Evolutionary conservation across 2,113 vertebrate species (phyloP).

Genomic region (Misgurnus anguillicaudatus): DNA sequence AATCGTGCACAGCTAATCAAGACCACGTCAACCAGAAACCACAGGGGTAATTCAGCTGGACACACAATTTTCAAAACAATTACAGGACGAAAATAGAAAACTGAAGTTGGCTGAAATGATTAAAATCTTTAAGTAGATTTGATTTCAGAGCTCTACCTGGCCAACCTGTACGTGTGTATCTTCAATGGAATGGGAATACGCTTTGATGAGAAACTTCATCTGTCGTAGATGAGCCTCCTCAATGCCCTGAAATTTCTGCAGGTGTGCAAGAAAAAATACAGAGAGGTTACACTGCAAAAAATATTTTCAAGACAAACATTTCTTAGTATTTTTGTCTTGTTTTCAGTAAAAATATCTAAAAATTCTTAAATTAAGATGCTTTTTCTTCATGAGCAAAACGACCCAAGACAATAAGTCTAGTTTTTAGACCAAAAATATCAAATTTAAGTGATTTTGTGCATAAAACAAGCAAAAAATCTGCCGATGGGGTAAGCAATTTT

Average conservation of each 20-base stretch:
- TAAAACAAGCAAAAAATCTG: no score
- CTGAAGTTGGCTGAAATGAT: neutral
- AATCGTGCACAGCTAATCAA: neutral
- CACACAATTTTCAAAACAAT: neutral
- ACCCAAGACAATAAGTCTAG: no score
- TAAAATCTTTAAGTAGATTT: neutral
- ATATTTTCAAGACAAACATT: no score
- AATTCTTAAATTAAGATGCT: no score
- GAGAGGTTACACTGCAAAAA: no score
- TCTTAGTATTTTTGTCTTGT: no score
- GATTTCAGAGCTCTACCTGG: conserved; percentile 74
- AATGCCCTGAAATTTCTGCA: conserved; percentile 89
- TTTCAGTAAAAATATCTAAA: no score
- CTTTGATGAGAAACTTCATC: conserved; percentile 90
- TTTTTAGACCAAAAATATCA: no score
- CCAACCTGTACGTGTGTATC: conserved; percentile 96
- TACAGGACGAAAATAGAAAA: neutral
- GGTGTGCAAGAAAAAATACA: conserved; percentile 9
- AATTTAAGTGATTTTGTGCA: no score
- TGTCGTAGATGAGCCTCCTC: conserved; percentile 87
- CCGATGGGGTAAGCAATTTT: no score
- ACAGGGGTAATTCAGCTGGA: neutral
- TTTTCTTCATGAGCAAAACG: no score
- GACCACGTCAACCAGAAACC: neutral
- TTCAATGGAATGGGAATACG: conserved; percentile 90